Percentiles rank a stretch among this genome's conserved stretches.
Conservation (phyloP, 2,888 invertebrate genomes). For the Mythimna vitellina region DNA sequence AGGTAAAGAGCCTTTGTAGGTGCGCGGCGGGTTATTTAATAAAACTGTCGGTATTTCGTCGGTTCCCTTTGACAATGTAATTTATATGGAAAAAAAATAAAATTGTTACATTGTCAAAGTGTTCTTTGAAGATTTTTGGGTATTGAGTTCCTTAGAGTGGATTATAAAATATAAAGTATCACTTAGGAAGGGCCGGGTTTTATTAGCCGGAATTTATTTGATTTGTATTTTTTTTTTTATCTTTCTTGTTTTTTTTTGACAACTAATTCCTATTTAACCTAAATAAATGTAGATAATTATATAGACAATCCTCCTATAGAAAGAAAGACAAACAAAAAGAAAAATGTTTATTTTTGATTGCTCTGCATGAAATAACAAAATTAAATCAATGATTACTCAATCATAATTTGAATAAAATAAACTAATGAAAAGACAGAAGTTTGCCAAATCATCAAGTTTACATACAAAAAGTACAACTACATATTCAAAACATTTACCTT, state of each 20-base stretch:
- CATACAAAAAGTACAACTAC: not conserved
- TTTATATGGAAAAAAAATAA: constrained; percentile 52
- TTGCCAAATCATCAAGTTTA: too few species aligned
- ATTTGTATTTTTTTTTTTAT: not conserved
- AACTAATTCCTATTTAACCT: not conserved
- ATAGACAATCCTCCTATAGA: too few species aligned
- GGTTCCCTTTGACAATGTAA: constrained; percentile 61
- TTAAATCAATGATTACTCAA: too few species aligned
- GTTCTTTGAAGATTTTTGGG: constrained; percentile 57
- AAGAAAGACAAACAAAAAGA: too few species aligned
- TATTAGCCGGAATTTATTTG: constrained; percentile 31
- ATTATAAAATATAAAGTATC: constrained; percentile 48
- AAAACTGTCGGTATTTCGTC: constrained; percentile 54
- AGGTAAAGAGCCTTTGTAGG: constrained; percentile 60
- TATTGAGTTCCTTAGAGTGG: constrained; percentile 29
- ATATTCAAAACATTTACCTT: not conserved
- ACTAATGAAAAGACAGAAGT: too few species aligned
- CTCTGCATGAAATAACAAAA: too few species aligned
- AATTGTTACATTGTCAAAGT: constrained; percentile 50
- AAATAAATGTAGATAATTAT: not conserved
- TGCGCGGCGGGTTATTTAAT: constrained; percentile 63
- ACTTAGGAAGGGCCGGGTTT: constrained; percentile 20
- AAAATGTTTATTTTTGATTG: too few species aligned
- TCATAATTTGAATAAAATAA: too few species aligned
- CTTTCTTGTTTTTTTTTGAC: not conserved